Percentiles rank a stretch among this genome's conserved stretches.
These are phyloP conservation scores for Porites rus DNA, from an alignment of 92 coral and sea anemone genomes.

Conservation along the genomic window DNA sequence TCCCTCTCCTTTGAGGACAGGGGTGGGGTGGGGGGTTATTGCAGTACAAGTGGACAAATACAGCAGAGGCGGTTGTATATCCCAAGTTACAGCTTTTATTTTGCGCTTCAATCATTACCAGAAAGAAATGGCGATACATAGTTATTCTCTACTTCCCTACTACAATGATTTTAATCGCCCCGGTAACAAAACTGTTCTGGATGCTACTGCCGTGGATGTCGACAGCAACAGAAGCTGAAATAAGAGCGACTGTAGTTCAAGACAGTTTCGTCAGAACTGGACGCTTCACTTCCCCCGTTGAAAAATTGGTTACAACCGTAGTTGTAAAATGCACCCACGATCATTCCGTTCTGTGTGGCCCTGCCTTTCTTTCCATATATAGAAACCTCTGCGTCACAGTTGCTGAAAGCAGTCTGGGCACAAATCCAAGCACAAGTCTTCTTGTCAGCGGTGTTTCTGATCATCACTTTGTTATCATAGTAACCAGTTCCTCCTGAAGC, in stretches of 20 bases:
- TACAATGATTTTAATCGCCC: not conserved
- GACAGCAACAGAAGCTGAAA: slow-evolving; percentile 51
- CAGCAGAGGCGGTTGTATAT: not conserved
- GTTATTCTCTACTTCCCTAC: no score
- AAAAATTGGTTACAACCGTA: not conserved
- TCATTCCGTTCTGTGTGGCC: slow-evolving; percentile 16
- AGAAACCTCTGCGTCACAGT: slow-evolving; percentile 48
- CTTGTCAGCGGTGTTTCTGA: not conserved
- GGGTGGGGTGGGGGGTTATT: no score
- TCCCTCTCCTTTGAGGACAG: no score
- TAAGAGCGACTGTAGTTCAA: not conserved
- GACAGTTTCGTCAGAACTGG: not conserved
- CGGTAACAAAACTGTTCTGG: not conserved
- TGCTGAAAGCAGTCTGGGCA: not conserved
- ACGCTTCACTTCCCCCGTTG: slow-evolving; percentile 27
- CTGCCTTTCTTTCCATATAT: slow-evolving; percentile 34
- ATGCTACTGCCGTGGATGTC: not conserved
- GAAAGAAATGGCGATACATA: not conserved
- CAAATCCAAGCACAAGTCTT: slow-evolving; percentile 24
- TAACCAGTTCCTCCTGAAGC: slow-evolving; percentile 38
- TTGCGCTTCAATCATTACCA: not conserved
- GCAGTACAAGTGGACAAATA: not conserved
- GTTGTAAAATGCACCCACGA: not conserved
- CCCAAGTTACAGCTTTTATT: not conserved
- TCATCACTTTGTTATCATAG: slow-evolving; percentile 9